These are phyloP conservation scores for Ornithoptera alexandrae DNA, from an alignment of 2,888 invertebrate genomes.

Conservation along the genomic window DNA sequence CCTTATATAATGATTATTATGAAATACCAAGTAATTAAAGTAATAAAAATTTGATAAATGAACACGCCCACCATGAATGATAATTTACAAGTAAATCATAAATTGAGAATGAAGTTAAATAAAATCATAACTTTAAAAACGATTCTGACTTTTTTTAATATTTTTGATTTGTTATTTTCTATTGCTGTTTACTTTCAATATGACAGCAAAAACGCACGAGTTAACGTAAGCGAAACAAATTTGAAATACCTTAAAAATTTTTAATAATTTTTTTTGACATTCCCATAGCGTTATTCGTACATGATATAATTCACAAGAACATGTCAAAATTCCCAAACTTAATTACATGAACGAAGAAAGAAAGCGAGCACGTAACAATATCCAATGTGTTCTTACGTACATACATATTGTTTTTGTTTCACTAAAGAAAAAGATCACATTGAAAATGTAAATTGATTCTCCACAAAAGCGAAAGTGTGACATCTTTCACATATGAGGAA, in stretches of 20 bases:
- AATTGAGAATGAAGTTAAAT: too few relatives aligned
- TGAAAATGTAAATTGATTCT: slow-evolving; percentile 19
- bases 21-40: too few relatives aligned
- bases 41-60: too few relatives aligned
- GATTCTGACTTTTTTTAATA: too few relatives aligned
- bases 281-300: background rate
- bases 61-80: too few relatives aligned
- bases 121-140: too few relatives aligned
- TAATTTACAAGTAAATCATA: too few relatives aligned
- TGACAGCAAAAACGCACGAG: background rate
- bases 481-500: slow-evolving; percentile 16
- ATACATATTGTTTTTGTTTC: slow-evolving; percentile 18
- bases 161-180: too few relatives aligned
- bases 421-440: slow-evolving; percentile 23
- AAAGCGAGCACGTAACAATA: slow-evolving; percentile 24
- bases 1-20: too few relatives aligned
- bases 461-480: slow-evolving; percentile 27
- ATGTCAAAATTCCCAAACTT: slow-evolving; percentile 12
- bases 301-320: slow-evolving; percentile 11
- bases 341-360: slow-evolving; percentile 26
- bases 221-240: background rate
- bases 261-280: background rate
- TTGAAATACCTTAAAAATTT: background rate
- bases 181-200: background rate
- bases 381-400: slow-evolving; percentile 6